Evolutionary conservation across 2,113 vertebrate species (phyloP), one percentile per base, ranked within the genome.

Genomic region (Cyprinodon brontotheroides): DNA sequence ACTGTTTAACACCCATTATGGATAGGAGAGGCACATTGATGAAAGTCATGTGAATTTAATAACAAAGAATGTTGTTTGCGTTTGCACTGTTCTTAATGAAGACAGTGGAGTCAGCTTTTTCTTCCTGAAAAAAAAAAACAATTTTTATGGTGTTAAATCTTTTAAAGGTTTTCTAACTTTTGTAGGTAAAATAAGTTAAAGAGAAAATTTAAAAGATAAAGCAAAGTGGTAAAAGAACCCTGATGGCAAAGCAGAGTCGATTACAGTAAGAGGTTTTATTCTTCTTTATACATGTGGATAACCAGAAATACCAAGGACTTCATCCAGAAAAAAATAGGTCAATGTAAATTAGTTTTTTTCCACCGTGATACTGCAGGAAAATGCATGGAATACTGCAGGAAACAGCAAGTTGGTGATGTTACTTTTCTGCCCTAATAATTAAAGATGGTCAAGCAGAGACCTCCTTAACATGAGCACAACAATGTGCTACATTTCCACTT

Each of bases 1-100:
- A 81, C 48, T 22, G 41, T 78, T 88, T 86, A 88, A 87, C 77
- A 83, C 85, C 66, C 82, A 72, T 68, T 53, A 77, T 79, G 1
- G 43, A 65, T 40, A 38, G 29, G 53, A 53, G 41, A 61, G 60
- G n/a, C 61, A 36, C 45, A 37, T 20, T 76, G 50, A 86, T 90
- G 73, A 70, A 82, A 87, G 63, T 76, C 75, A 77, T 74, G 74
- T 70, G 62, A 11, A 20, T 68, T 14, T 13, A 39, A 22, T 8
- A 38, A 38, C 6, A 57, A 57, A 9, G 17, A 9, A 57, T 57
- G 20, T 57, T 53, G 17, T 20, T 57, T 20, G 20, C 50, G n/a
- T 15, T 57, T 4, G 50, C 6, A 1, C 17, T n/a, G 50, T n/a
- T 57, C 7, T 57, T 57, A 7, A 57, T 20, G 17, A n/a, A 57